Conservation (phyloP, 1,140 invertebrate genomes). For the Laupala kohalensis region DNA sequence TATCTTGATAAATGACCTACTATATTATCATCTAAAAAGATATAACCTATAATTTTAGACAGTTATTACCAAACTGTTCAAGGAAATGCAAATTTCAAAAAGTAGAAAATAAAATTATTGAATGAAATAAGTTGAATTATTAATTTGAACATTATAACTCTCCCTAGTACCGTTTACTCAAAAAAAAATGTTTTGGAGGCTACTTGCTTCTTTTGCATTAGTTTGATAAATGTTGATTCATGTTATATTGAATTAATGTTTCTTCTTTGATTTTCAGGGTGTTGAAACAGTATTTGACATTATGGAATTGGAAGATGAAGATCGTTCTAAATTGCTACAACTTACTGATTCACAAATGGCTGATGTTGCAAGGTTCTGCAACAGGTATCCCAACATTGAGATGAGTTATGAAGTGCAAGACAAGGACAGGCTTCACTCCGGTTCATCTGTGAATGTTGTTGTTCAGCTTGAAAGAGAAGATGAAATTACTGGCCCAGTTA, state of each 20-base stretch:
- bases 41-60: no score
- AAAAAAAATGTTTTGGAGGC: background rate
- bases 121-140: background rate
- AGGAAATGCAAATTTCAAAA: no score
- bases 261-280: conserved; percentile 32
- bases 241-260: no score
- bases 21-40: no score
- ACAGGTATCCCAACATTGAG: conserved; percentile 98
- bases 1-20: no score
- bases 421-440: conserved; percentile 64
- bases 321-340: conserved; percentile 72
- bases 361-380: conserved; percentile 96
- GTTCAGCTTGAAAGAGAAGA: conserved; percentile 93
- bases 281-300: conserved; percentile 97
- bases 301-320: conserved; percentile 95
- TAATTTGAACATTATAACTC: background rate
- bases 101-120: background rate
- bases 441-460: conserved; percentile 71
- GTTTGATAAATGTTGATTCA: no score
- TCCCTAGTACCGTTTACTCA: background rate
- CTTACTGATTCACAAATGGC: conserved; percentile 80
- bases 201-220: no score
- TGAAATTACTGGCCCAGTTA: conserved; percentile 89
- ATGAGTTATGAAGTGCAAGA: conserved; percentile 83
- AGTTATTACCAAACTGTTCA: no score